Percentiles rank a stretch among this genome's conserved stretches.
These are phyloP conservation scores for Tachypleus tridentatus DNA, from an alignment of 1,140 invertebrate species.

Conservation along the genomic window DNA sequence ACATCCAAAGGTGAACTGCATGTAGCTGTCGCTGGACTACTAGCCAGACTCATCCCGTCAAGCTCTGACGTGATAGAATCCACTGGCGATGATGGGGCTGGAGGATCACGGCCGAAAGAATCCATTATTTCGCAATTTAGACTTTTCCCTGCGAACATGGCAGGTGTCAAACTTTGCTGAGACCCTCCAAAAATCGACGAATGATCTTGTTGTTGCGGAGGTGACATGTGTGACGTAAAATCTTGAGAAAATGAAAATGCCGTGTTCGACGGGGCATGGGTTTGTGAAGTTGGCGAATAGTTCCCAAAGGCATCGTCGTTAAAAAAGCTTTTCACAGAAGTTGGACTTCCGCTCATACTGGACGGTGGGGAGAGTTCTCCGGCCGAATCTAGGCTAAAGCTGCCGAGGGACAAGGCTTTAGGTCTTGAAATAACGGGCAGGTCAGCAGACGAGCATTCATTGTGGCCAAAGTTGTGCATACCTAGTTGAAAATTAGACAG, in stretches of 20 bases:
- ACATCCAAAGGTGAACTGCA: constrained; percentile 2
- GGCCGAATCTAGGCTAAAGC: constrained; percentile 24
- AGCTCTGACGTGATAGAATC: constrained; percentile 19
- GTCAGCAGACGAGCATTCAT: too few species aligned
- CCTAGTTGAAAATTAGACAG: not conserved
- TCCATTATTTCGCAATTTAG: not conserved
- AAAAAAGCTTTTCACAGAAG: constrained; percentile 50
- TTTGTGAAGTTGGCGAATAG: constrained; percentile 19
- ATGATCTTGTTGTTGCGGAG: constrained; percentile 4
- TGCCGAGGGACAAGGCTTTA: constrained; percentile 28
- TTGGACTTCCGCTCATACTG: constrained; percentile 48
- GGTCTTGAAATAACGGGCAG: constrained; percentile 9
- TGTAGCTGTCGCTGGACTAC: not conserved
- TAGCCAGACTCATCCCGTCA: constrained; percentile 4
- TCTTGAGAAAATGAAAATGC: constrained; percentile 3
- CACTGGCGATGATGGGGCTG: constrained; percentile 12
- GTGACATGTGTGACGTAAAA: not conserved
- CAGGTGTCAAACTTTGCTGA: not conserved
- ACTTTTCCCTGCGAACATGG: not conserved
- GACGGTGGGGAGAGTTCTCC: constrained; percentile 34
- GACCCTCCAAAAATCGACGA: not conserved
- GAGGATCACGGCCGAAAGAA: constrained; percentile 3
- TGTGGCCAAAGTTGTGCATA: too few species aligned
- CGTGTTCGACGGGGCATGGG: not conserved
- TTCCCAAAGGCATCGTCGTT: constrained; percentile 45